Base-by-base conservation (phyloP, 2,113 vertebrate genomes). In the Tylochromis polylepis region DNA sequence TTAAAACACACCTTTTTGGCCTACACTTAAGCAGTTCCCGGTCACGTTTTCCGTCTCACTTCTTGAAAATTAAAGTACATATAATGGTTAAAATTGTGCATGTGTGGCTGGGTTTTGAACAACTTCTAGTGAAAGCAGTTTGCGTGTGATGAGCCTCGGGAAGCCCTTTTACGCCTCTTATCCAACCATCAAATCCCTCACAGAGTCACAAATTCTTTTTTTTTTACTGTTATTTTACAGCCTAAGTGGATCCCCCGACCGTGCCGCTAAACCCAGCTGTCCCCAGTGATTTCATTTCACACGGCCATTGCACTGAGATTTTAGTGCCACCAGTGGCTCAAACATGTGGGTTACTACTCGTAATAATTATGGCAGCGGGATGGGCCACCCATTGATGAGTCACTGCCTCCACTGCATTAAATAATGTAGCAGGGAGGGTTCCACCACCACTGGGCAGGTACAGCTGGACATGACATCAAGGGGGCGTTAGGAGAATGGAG, bases 351-450 rank as follows among this genome's bases (percentile, higher is more conserved):
- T 88, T 67, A 88, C 82, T 84, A 62, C 62, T 81, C 6, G 53
- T 89, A 87, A 90, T 88, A 79, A 86, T 55, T 56, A 87, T 3
- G 41, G 88, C 85, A 75, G 58, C 7, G 72, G 62, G 51, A 87
- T 77, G 43, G 82, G 38, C 87, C 87, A 78, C 81, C 78, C 79
- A 56, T 56, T 51, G 51, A 90, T 93, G 92, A 93, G 88, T 92
- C 92, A 87, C 88, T 81, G 46, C 77, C 67, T 81, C 57, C 79
- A 15, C n/a, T 55, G 57, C 56, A 29, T 79, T 29, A 46, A 18
- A 60, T 24, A 20, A 49, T 4, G 57, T 53, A 57, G 59, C 27
- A 56, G 3, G 12, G 62, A 85, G 77, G 77, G 82, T 75, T 31
- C 56, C 58, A 58, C 65, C 31, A 38, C 31, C 86, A 57, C 75